These are phyloP conservation scores for Mesembrinibis cayennensis DNA, from an alignment of 2,113 vertebrate genomes.

Conservation along the genomic window DNA sequence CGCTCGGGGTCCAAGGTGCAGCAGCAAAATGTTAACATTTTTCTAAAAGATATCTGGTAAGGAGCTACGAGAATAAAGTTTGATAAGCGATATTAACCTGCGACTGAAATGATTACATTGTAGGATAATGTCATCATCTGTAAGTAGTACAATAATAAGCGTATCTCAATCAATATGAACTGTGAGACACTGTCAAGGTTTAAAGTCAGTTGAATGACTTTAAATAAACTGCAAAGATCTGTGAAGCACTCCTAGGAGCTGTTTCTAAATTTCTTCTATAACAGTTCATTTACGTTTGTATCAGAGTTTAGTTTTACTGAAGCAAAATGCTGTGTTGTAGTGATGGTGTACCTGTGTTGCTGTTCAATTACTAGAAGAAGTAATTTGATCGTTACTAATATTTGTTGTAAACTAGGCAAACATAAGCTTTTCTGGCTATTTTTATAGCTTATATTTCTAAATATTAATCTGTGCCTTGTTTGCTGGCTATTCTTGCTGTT, in stretches of 20 bases:
- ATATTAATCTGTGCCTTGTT: background rate
- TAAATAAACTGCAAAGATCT: background rate
- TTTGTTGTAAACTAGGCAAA: background rate
- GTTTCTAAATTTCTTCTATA: background rate
- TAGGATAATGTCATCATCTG: background rate
- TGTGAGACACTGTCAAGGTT: background rate
- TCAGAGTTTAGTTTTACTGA: background rate
- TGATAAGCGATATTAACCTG: background rate
- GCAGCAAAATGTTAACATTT: background rate
- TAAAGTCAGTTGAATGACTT: background rate
- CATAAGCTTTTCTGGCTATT: background rate
- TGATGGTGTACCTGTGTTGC: background rate
- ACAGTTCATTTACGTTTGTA: background rate
- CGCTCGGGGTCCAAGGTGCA: background rate
- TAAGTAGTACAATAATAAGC: background rate
- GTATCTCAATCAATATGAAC: background rate
- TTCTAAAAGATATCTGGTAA: background rate
- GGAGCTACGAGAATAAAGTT: background rate
- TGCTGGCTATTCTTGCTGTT: background rate
- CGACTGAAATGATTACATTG: background rate
- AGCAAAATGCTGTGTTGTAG: background rate
- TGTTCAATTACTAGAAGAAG: background rate
- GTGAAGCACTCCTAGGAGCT: background rate
- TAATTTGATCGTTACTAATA: background rate
- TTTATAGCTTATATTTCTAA: background rate